Conservation (phyloP, 2,888 invertebrate genomes). For the Tachina lurida region DNA sequence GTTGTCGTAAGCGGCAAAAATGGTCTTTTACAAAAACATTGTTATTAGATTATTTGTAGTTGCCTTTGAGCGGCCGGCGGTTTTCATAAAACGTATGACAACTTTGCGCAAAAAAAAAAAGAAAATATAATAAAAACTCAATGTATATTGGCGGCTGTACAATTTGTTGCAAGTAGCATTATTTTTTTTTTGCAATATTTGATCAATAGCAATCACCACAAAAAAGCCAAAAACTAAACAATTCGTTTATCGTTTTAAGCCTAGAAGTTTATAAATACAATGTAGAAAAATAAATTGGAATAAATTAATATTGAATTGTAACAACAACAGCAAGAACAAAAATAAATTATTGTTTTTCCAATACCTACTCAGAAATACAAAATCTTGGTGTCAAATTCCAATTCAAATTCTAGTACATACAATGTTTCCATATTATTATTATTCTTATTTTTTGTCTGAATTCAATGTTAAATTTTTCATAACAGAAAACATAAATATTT, state of each 20-base stretch:
- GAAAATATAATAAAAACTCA: background rate
- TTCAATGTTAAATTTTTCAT: constrained; percentile 51
- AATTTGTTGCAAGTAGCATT: constrained; percentile 33
- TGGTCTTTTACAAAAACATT: constrained; percentile 35
- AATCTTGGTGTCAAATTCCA: background rate
- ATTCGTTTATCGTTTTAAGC: constrained; percentile 15
- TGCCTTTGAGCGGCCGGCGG: constrained; percentile 50
- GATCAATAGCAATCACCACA: constrained; percentile 49
- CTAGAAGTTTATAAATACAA: constrained; percentile 45
- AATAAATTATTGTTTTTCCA: background rate
- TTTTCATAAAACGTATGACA: constrained; percentile 56
- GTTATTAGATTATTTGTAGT: constrained; percentile 31
- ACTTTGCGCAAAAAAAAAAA: constrained; percentile 23
- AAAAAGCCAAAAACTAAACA: constrained; percentile 29
- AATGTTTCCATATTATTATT: background rate
- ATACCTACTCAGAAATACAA: background rate
- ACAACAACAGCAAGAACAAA: constrained; percentile 8
- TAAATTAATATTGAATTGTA: constrained; percentile 35
- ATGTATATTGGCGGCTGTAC: constrained; percentile 24
- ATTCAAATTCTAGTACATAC: background rate
- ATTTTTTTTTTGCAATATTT: background rate
- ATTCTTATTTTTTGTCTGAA: background rate
- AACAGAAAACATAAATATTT: background rate
- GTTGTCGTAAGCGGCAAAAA: constrained; percentile 42
- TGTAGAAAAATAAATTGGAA: constrained; percentile 47